Evolutionary conservation across 2,113 vertebrate species (phyloP), one percentile per base, ranked within the genome.

Genomic region (Eolophus roseicapilla): DNA sequence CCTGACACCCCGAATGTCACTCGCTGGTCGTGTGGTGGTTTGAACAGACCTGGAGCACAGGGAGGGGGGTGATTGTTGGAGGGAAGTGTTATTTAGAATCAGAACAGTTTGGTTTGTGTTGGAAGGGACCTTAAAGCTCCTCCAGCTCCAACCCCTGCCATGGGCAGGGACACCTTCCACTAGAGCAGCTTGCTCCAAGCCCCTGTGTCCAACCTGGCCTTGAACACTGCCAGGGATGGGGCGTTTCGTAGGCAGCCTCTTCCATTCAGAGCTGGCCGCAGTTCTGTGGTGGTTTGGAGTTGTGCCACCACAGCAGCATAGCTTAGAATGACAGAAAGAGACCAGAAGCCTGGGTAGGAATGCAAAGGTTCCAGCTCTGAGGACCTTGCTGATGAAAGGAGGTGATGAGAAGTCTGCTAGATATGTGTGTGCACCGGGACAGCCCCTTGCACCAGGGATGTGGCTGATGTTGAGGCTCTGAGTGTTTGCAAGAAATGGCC

Each of bases 21-120:
- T 39, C 0, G 2, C 27, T 27, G 18, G 9, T 19, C 0, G 0
- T 17, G 35, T 6, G 52, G 55, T 19, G 37, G 9, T 10, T 28
- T 67, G 70, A 44, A 4, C 24, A 46, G 81, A 11, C 16, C 50
- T 15, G 28, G 52, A 4, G 27, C 17, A 0, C 17, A 1, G 52
- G 44, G 8, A 44, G 23, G 25, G 23, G 9, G 7, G 41, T 44
- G 62, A 15, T 13, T 21, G 24, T 28, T 9, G 35, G 41, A 7
- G 44, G 28, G 19, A 10, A 7, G 28, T 7, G 49, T 39, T 39
- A 3, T 39, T 39, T 6, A 4, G 25, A 35, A 23, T 59, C 57
- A 35, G 13, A 59, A 9, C 14, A 13, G 57, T 59, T 59, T 35
- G 57, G 33, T 35, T 35, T 35, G 57, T 7, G 33, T 14, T 59